These are phyloP conservation scores for Sebastolobus alascanus DNA, from an alignment of 2,797 vertebrate species.

Conservation along the genomic window DNA sequence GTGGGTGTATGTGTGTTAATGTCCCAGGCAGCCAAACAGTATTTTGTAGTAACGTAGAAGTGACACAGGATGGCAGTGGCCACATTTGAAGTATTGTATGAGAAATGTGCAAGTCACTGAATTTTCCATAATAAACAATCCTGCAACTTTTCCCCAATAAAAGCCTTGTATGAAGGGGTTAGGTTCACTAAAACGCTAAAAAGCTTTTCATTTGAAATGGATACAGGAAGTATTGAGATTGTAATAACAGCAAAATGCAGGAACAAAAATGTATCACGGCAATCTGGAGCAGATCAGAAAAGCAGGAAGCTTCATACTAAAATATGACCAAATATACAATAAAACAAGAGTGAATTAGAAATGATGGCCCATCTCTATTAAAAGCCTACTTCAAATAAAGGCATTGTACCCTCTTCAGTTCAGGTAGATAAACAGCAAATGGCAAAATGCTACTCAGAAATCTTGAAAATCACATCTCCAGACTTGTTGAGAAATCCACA, in stretches of 20 bases:
- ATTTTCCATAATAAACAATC: neutral
- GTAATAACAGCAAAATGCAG: neutral
- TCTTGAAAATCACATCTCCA: neutral
- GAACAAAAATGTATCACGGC: neutral
- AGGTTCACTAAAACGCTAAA: neutral
- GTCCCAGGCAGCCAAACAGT: neutral
- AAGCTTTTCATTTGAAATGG: neutral
- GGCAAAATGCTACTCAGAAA: neutral
- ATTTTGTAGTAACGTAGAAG: neutral
- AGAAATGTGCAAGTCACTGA: neutral
- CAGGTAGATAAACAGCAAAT: neutral
- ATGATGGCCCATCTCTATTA: neutral
- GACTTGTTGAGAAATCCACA: no score
- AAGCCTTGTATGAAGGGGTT: neutral
- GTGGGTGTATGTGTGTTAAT: neutral
- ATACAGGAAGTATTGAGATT: neutral
- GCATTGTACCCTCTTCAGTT: neutral
- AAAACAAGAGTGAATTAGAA: neutral
- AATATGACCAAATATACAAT: neutral
- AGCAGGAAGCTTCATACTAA: neutral
- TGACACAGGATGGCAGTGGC: neutral
- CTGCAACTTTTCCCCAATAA: neutral
- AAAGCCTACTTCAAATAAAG: neutral
- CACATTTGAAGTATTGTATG: neutral
- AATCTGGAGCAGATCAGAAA: neutral